A percentile compares a stretch with the other conserved stretches of the same genome.
Evolutionary conservation across 2,113 vertebrate species (phyloP).

Genomic region (Atlantisia rogersi): DNA sequence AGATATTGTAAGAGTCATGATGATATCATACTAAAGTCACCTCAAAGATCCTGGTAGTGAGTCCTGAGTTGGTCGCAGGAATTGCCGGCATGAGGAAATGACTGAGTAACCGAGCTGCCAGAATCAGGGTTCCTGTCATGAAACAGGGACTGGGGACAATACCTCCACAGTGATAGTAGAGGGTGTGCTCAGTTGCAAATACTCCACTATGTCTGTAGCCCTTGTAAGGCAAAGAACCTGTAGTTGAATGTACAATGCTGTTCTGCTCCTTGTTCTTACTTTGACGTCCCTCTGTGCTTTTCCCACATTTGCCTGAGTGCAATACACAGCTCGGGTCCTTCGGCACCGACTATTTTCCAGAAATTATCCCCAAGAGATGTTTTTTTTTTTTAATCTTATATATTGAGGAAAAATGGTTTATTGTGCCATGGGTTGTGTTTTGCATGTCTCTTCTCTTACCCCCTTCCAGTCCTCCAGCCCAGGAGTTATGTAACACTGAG

Average conservation of each 20-base stretch:
- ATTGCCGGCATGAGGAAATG: background rate
- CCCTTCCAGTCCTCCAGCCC: background rate
- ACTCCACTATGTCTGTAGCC: background rate
- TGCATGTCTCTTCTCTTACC: background rate
- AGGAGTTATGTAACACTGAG: background rate
- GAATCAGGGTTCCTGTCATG: background rate
- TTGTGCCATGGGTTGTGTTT: background rate
- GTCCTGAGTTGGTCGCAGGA: fast-evolving
- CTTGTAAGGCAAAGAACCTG: background rate
- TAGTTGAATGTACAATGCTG: background rate
- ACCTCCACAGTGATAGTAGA: fast-evolving
- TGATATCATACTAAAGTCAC: background rate
- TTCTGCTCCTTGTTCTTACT: background rate
- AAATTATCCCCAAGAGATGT: background rate
- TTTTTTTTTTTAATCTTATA: background rate
- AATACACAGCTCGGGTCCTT: background rate
- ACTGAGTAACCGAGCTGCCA: background rate
- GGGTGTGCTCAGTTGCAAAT: fast-evolving
- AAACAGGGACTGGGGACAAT: background rate
- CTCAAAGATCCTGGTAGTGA: background rate
- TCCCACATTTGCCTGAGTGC: background rate
- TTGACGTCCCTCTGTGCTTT: background rate
- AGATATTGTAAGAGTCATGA: background rate
- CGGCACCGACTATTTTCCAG: background rate
- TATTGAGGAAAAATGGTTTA: background rate